Evolutionary conservation across 1,140 invertebrate genomes (phyloP), one percentile per base, ranked within the genome.

Genomic region (Saxidomus purpurata): DNA sequence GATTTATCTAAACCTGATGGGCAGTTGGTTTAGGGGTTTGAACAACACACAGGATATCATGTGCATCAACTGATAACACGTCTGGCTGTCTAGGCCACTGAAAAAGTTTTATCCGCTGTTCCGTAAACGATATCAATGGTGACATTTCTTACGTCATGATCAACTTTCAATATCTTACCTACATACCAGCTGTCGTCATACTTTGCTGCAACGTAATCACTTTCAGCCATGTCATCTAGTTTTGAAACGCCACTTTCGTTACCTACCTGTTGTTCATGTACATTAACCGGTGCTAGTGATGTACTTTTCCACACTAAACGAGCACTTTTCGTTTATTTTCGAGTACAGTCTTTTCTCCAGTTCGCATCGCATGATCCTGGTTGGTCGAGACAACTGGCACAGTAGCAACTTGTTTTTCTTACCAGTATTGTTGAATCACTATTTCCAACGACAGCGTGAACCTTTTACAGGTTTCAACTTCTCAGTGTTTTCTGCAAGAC

Each of bases 401-500:
- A 88, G 31, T 88, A 88, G 28, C 86, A 88, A 38, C 74, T 80
- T 11, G 31, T 55, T 25, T 88, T 61, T 43, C 36, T 43, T 22
- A 63, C 86, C 19, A 31, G 28, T 22, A 55, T 36, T 22, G 25
- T 59, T 15, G 77, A 76, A n/a, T 34, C 28, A 11, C 52, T 19
- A 25, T 34, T 17, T 25, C 77, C 55, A 1, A 25, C 76, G 9
- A 87, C 83, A 40, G 76, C 52, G 31, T 90, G 83, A 36, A 90
- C 4, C 71, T 87, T 87, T 11, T 49, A 11, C 55, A 87, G 79
- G n/a, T 76, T 90, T 22, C 49, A 55, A 77, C 69, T 90, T 11
- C 87, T 31, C 34, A 9, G 38, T 17, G 28, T 4, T n/a, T 8
- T 28, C 31, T 17, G 9, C 36, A 28, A 79, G 34, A 43, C 25